A percentile compares a stretch with the other conserved stretches of the same genome.
Evolutionary conservation across 2,888 invertebrate genomes (phyloP).

Genomic region (Melieria crassipennis): DNA sequence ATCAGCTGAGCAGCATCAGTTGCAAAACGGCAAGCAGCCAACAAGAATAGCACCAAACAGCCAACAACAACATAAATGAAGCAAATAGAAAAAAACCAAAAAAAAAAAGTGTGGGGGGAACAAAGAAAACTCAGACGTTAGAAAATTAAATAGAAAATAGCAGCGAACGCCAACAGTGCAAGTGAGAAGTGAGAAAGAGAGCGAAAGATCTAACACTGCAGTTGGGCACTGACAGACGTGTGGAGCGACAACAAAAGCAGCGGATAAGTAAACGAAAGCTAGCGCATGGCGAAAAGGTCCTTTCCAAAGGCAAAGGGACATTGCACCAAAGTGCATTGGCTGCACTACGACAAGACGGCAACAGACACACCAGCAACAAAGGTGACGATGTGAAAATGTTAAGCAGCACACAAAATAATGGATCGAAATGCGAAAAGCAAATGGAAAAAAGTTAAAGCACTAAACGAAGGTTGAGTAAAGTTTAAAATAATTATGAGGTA

Average conservation of each 20-base stretch:
- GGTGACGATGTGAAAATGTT: too few relatives aligned
- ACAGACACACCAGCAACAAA: constrained; percentile 1
- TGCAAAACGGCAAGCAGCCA: background rate
- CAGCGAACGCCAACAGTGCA: background rate
- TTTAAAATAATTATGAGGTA: too few relatives aligned
- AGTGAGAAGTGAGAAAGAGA: constrained; percentile 9
- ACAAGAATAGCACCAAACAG: background rate
- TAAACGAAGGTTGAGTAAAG: too few relatives aligned
- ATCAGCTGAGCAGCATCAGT: constrained; percentile 4
- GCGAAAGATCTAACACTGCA: constrained; percentile 9
- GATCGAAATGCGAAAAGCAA: too few relatives aligned
- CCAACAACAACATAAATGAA: constrained; percentile 2
- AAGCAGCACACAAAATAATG: too few relatives aligned
- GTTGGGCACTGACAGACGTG: constrained; percentile 8
- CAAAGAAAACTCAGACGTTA: constrained; percentile 1
- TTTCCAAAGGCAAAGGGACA: constrained; percentile 36
- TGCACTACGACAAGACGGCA: background rate
- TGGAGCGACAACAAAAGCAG: background rate
- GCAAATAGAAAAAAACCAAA: constrained; percentile 5
- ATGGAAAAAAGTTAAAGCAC: too few relatives aligned
- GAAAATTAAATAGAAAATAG: constrained; percentile 20
- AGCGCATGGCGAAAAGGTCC: constrained; percentile 17
- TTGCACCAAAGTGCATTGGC: constrained; percentile 10
- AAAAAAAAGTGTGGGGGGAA: background rate
- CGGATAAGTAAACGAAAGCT: constrained; percentile 15